phyloP scores from a whole-genome alignment of 2,113 vertebrate genomes.

The Pachyramphus minor region DNA sequence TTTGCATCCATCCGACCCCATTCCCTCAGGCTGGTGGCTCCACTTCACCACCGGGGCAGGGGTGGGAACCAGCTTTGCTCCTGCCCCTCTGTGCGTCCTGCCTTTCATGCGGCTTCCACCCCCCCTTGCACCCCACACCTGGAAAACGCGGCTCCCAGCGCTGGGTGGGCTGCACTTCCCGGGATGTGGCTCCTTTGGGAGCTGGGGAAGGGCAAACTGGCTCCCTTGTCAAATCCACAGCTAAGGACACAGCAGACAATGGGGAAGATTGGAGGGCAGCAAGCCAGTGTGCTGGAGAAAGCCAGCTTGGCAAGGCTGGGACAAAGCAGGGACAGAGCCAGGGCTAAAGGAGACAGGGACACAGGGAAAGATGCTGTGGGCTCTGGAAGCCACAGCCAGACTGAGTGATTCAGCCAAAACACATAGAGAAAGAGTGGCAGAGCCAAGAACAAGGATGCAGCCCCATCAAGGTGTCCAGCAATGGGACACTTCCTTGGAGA shows the following conservation, averaged over 20 bases:
- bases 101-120: neutral
- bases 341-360: neutral
- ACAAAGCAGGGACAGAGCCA: neutral
- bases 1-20: neutral
- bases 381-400: neutral
- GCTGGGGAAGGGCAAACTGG: neutral
- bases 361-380: neutral
- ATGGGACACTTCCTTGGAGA: neutral
- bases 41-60: rapidly evolving
- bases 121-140: neutral
- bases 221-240: neutral
- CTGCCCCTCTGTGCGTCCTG: neutral
- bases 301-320: neutral
- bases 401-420: conserved; percentile 7
- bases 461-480: neutral
- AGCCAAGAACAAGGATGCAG: neutral
- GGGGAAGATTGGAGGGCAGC: neutral
- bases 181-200: neutral
- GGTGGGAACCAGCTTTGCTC: neutral
- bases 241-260: neutral
- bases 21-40: neutral
- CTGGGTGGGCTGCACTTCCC: neutral
- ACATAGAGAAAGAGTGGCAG: neutral
- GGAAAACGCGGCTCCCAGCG: rapidly evolving
- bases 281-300: neutral